Evolutionary conservation across 2,113 vertebrate species (phyloP).

Genomic region (Atractosteus spatula): DNA sequence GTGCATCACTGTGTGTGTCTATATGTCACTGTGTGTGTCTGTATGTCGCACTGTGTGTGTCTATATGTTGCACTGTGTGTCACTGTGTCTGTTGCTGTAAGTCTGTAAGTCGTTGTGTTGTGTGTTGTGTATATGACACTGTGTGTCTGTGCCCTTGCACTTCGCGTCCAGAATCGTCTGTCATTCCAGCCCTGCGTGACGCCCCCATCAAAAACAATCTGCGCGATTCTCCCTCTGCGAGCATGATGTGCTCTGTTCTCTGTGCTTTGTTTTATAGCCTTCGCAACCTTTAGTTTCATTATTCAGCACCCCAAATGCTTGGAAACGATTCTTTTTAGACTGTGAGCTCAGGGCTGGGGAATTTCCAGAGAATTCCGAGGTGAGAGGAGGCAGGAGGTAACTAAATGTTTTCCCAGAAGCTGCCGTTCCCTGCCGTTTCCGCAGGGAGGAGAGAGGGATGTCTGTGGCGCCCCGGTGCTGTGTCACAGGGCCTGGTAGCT

Average conservation of each 20-base stretch:
- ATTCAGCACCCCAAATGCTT: conserved; percentile 42
- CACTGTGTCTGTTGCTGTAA: too few species aligned
- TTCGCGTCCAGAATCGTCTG: conserved; percentile 17
- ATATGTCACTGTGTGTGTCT: conserved; percentile 8
- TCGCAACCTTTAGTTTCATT: too few species aligned
- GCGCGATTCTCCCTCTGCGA: conserved; percentile 46
- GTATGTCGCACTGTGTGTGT: conserved; percentile 5
- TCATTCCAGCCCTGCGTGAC: neutral
- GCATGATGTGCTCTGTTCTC: conserved; percentile 27
- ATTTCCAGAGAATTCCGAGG: conserved; percentile 49
- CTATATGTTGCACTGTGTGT: too few species aligned
- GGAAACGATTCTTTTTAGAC: conserved; percentile 57
- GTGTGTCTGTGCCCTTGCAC: too few species aligned
- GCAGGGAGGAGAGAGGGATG: conserved; percentile 40
- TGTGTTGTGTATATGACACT: too few species aligned
- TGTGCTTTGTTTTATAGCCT: too few species aligned
- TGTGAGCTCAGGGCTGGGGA: conserved; percentile 40
- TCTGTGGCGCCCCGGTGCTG: conserved; percentile 38
- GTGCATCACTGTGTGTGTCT: too few species aligned
- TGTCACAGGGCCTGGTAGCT: conserved; percentile 43
- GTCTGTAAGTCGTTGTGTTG: conserved; percentile 45
- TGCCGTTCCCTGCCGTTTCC: conserved; percentile 37
- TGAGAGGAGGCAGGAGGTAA: neutral
- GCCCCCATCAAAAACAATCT: conserved; percentile 37
- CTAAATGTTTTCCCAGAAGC: conserved; percentile 38